phyloP scores from a whole-genome alignment of 2,888 invertebrate species.

The Bellardia pandia region DNA sequence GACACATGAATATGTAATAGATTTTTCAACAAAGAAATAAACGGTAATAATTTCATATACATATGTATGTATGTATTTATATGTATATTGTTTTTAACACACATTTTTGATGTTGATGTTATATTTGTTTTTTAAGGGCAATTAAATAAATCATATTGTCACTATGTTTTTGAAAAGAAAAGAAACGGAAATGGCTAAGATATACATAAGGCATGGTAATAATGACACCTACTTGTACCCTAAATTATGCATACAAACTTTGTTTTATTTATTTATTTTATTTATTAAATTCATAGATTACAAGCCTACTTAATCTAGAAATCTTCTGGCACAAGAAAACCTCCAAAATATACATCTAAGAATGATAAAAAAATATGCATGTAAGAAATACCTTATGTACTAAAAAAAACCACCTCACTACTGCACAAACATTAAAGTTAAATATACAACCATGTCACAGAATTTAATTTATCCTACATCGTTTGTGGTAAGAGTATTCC shows the following conservation, averaged over 20 bases:
- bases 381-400: too few relatives aligned
- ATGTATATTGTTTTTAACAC: not conserved
- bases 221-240: not conserved
- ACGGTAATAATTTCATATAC: constrained; percentile 47
- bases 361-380: too few relatives aligned
- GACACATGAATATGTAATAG: constrained; percentile 60
- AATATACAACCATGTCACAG: too few relatives aligned
- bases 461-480: too few relatives aligned
- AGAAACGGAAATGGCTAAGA: constrained; percentile 51
- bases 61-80: not conserved
- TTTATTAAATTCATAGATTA: too few relatives aligned
- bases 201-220: not conserved
- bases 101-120: constrained; percentile 26
- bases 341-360: too few relatives aligned
- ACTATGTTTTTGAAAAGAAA: constrained; percentile 5
- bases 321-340: too few relatives aligned
- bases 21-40: constrained; percentile 60
- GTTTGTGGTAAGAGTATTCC: too few relatives aligned
- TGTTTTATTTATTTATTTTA: too few relatives aligned
- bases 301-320: too few relatives aligned
- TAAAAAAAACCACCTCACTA: too few relatives aligned
- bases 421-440: too few relatives aligned
- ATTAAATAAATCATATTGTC: constrained; percentile 62
- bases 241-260: not conserved
- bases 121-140: constrained; percentile 44